Evolutionary conservation across 2,113 vertebrate species (phyloP).

Genomic region (Tautogolabrus adspersus): DNA sequence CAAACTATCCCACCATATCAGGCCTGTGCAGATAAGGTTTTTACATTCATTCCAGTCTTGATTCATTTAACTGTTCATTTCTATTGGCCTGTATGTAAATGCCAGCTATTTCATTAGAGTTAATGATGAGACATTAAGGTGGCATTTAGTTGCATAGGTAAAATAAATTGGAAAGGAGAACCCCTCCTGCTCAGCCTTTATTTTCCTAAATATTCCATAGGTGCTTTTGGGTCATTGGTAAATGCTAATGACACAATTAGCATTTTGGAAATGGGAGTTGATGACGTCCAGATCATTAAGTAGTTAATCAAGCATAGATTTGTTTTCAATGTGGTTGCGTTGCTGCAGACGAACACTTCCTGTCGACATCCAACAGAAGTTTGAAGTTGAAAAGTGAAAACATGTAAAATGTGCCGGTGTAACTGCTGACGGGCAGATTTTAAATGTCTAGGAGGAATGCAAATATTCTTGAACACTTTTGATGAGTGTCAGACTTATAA

Average conservation of each 20-base stretch:
- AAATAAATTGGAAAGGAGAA: constrained; percentile 52
- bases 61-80: constrained; percentile 70
- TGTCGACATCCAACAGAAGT: not conserved
- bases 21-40: constrained; percentile 15
- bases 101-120: constrained; percentile 63
- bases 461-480: constrained; percentile 55
- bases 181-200: constrained; percentile 19
- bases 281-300: constrained; percentile 48
- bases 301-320: constrained; percentile 42
- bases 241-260: constrained; percentile 60
- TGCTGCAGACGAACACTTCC: constrained; percentile 14
- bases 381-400: constrained; percentile 37
- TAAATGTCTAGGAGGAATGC: constrained; percentile 52
- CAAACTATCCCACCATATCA: not conserved
- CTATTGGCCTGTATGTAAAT: constrained; percentile 65
- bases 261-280: constrained; percentile 51
- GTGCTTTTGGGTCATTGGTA: constrained; percentile 31
- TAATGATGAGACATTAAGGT: constrained; percentile 58
- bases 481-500: constrained; percentile 47
- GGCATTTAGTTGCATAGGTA: constrained; percentile 47
- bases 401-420: constrained; percentile 32
- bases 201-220: constrained; percentile 50
- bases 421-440: constrained; percentile 33
- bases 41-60: constrained; percentile 22
- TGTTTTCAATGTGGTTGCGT: constrained; percentile 41